These are phyloP conservation scores for Centruroides vittatus DNA, from an alignment of 1,140 invertebrate genomes.

Conservation along the genomic window DNA sequence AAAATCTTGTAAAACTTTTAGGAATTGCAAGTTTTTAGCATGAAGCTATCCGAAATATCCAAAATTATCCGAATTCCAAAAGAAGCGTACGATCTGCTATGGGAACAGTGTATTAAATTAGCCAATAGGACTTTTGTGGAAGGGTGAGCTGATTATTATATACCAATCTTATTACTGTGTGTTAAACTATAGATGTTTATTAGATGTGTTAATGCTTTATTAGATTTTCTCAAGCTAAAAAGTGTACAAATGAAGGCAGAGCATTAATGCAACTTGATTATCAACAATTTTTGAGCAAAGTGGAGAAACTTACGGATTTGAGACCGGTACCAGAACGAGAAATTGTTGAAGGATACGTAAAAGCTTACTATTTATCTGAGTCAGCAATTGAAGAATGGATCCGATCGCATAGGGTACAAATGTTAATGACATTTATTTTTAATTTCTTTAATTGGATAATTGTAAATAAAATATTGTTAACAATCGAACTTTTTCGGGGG, in stretches of 20 bases:
- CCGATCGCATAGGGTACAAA: constrained; percentile 51
- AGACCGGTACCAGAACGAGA: constrained; percentile 71
- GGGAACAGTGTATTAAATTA: constrained; percentile 72
- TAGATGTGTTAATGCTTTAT: no score
- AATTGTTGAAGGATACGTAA: constrained; percentile 88
- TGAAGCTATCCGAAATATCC: constrained; percentile 53
- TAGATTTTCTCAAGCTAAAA: no score
- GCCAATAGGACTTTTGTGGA: constrained; percentile 77
- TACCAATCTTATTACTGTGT: no score
- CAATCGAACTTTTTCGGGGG: no score
- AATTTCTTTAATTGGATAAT: no score
- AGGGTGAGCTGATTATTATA: constrained; percentile 43
- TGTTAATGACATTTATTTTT: background rate
- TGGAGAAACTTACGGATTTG: constrained; percentile 63
- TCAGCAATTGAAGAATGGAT: constrained; percentile 78
- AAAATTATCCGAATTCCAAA: constrained; percentile 38
- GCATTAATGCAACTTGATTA: constrained; percentile 97
- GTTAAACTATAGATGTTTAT: no score
- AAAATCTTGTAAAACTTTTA: constrained; percentile 22
- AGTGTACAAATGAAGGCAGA: constrained; percentile 76
- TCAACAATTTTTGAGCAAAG: constrained; percentile 80
- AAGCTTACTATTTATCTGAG: constrained; percentile 89
- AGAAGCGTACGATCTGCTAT: constrained; percentile 54
- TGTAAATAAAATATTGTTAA: no score
- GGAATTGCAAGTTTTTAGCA: constrained; percentile 62